phyloP scores from a whole-genome alignment of 2,797 vertebrate genomes.

The Valencia hispanica region DNA sequence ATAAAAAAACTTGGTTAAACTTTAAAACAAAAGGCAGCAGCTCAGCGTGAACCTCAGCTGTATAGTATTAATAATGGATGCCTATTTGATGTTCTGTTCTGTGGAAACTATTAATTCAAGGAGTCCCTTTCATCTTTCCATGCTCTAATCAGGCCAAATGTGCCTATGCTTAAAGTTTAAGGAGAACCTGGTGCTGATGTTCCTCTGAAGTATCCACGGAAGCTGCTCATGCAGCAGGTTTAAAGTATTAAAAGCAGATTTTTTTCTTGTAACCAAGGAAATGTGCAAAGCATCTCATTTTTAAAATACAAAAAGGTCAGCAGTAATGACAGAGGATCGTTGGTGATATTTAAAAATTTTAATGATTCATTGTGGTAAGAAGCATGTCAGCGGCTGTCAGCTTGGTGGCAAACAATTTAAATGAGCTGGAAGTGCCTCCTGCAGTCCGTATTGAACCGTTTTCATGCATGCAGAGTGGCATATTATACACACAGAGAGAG shows the following conservation, averaged over 20 bases:
- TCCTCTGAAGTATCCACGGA: constrained; percentile 39
- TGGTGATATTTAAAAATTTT: neutral
- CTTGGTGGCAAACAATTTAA: constrained; percentile 30
- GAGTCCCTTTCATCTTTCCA: constrained; percentile 59
- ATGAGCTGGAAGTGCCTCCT: constrained; percentile 19
- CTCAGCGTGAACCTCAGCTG: constrained; percentile 35
- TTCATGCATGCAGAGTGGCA: too few relatives aligned
- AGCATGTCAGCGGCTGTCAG: constrained; percentile 26
- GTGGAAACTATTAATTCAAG: constrained; percentile 62
- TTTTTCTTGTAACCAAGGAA: constrained; percentile 18
- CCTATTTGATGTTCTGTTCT: constrained; percentile 65
- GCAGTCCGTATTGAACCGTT: too few relatives aligned
- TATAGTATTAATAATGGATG: constrained; percentile 53
- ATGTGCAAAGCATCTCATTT: constrained; percentile 17
- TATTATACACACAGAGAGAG: neutral
- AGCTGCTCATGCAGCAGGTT: constrained; percentile 7
- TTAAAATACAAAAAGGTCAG: constrained; percentile 9
- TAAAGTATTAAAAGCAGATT: neutral
- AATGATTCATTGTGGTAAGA: constrained; percentile 14
- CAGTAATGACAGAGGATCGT: neutral
- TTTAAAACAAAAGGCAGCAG: constrained; percentile 56
- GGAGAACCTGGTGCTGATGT: constrained; percentile 23
- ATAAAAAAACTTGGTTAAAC: constrained; percentile 32
- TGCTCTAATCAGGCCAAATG: constrained; percentile 53
- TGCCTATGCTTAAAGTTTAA: constrained; percentile 55